Evolutionary conservation across 2,888 invertebrate species (phyloP), one percentile per base, ranked within the genome.

Genomic region (Hermaeophaga mercurialis): DNA sequence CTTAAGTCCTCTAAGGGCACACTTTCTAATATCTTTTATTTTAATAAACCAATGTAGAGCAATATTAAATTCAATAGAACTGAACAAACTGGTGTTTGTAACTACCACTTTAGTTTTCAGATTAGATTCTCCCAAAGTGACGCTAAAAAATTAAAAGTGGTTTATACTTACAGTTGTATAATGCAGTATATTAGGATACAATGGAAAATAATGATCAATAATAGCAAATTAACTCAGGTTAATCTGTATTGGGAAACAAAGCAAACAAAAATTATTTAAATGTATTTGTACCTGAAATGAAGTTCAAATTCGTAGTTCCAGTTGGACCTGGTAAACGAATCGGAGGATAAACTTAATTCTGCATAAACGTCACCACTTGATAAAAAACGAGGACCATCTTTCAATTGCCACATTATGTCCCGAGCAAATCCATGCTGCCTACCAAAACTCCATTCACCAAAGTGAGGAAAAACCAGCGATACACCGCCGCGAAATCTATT

Each of bases 291-390:
- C 36, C 28, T 57, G 41, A 45, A 50, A 36, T 15, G 41, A 6
- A 66, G 14, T 50, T 60, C 62, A 49, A 67, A 67, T 1, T 61
- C 61, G 33, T 28, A 61, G 33, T 57, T 59, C 65, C 65, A 67
- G 3, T 59, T 31, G 1, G 64, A 54, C 41, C 56, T 61, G 0
- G 65, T 67, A 38, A 59, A 66, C n/a, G 53, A 56, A 22, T 59
- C 52, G 1, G 57, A 44, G 14, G 11, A 17, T 28, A 59, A 24
- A 33, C 22, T 14, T 3, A 67, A 49, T 14, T 43, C 50, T 1
- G 57, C 62, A 33, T 52, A 59, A 1, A 66, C 50, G 43, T 67
- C 59, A 8, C 63, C 61, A 19, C 62, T 41, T 24, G 54, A 18
- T 7, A 44, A 33, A 3, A 5, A 22, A 0, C 14, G 41, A 1